Conservation (phyloP, 2,888 invertebrate species). For the Drosophila antonietae region DNA sequence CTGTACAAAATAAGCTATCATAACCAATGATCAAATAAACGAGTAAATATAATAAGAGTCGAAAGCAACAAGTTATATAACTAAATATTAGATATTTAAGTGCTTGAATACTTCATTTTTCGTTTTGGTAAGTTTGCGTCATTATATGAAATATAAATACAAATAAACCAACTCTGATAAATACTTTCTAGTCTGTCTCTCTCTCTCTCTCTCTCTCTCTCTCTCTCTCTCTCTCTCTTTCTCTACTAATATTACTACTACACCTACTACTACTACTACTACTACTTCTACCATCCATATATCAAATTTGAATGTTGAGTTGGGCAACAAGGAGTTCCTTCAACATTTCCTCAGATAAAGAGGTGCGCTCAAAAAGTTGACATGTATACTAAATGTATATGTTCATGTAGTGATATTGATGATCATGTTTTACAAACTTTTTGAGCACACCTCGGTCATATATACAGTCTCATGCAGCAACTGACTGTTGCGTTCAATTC, state of each 20-base stretch:
- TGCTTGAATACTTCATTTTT: constrained; percentile 62
- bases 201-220: neutral
- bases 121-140: constrained; percentile 73
- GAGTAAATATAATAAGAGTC: constrained; percentile 22
- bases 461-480: constrained; percentile 16
- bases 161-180: constrained; percentile 28
- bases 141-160: constrained; percentile 34
- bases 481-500: constrained; percentile 11
- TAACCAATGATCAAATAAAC: constrained; percentile 21
- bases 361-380: neutral
- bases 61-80: constrained; percentile 37
- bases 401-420: neutral
- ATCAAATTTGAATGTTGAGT: neutral
- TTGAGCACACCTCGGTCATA: constrained; percentile 6
- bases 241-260: neutral
- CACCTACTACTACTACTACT: neutral
- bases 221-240: neutral
- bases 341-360: neutral
- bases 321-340: constrained; percentile 3
- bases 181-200: constrained; percentile 19
- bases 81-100: constrained; percentile 38
- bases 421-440: neutral
- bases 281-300: neutral
- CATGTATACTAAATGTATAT: neutral
- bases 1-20: constrained; percentile 45